Evolutionary conservation across 2,797 vertebrate genomes (phyloP), one percentile per base, ranked within the genome.

Genomic region (Brachyalestes nurse): DNA sequence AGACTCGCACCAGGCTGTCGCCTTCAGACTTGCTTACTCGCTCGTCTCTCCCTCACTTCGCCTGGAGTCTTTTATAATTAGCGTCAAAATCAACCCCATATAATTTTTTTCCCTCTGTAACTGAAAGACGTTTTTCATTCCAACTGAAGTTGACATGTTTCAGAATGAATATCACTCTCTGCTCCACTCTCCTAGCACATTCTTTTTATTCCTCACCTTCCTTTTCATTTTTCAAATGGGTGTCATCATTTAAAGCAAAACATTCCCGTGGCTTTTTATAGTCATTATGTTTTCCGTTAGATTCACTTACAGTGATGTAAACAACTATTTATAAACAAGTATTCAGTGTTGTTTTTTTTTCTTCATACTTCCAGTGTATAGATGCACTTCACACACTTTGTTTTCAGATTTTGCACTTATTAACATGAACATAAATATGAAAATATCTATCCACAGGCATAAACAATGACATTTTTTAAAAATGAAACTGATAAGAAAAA

Each of bases 1-100:
- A 86, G 86, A 88, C 82, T 82, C 64, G 57, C 87, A 86, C 83
- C 73, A 79, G 85, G 79, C 81, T 74, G 84, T 77, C 74, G 81
- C 83, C 81, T 84, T 61, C 73, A 80, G 73, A 86, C 75, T 80
- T 81, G 70, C 82, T 87, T 85, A 85, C 79, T 80, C 82, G 81
- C 83, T 84, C 73, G 74, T 83, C 73, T 82, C 75, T 74, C 10
- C 64, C 51, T 77, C 80, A 75, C 73, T 57, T 86, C 82, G 85
- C 84, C 85, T 76, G 47, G 78, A 90, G 90, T 90, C 83, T 86
- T 87, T 89, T 86, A 81, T 86, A 80, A 91, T 94, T 89, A 93
- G 83, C 79, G 45, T 90, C 88, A 86, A 89, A 83, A 76, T 78
- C 77, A 25, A 86, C 82, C 80, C 60, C 78, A 71, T 65, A 71